These are phyloP conservation scores for Pollenia amentaria DNA, from an alignment of 2,888 invertebrate genomes.

Conservation along the genomic window DNA sequence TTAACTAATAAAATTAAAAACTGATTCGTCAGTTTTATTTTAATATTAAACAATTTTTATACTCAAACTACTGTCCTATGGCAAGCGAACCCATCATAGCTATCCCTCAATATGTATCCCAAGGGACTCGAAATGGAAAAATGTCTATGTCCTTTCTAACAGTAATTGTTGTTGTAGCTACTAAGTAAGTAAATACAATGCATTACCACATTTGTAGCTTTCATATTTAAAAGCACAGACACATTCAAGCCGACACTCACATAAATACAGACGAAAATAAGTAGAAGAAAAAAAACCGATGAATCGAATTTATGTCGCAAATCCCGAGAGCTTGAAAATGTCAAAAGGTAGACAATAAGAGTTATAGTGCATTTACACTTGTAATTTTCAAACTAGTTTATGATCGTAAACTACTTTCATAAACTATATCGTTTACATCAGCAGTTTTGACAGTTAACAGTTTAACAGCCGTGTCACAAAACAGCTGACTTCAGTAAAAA, in stretches of 20 bases:
- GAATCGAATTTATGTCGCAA: conserved; percentile 71
- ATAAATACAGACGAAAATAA: not conserved
- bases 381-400: no score
- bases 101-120: conserved; percentile 48
- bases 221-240: conserved; percentile 24
- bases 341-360: conserved; percentile 55
- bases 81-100: conserved; percentile 57
- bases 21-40: not conserved
- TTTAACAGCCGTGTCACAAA: no score
- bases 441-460: no score
- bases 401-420: no score
- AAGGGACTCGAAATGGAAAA: conserved; percentile 64
- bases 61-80: conserved; percentile 54
- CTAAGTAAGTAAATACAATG: conserved; percentile 61
- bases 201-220: conserved; percentile 49
- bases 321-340: conserved; percentile 54
- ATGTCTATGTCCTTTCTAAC: conserved; percentile 67
- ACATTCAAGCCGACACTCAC: not conserved
- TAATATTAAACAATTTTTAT: conserved; percentile 5
- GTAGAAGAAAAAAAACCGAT: conserved; percentile 54
- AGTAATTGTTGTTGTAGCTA: conserved; percentile 49
- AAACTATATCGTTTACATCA: no score
- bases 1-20: no score
- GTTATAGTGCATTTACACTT: no score
- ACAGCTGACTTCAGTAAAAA: no score